Evolutionary conservation across 1,140 invertebrate genomes (phyloP), one percentile per base, ranked within the genome.

Genomic region (Bombus balteatus): DNA sequence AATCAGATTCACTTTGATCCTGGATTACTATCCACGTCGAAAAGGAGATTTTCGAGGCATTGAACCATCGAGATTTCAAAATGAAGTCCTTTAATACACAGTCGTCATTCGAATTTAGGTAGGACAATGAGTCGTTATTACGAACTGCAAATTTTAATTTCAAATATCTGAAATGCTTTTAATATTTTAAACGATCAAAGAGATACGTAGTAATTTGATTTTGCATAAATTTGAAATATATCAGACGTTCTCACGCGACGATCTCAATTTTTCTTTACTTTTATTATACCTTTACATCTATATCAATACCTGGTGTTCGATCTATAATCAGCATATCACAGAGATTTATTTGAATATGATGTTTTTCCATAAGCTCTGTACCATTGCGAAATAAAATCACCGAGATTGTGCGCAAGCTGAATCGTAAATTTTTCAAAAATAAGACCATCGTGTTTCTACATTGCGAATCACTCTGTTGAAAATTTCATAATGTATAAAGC

Each of bases 1-100:
- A 80, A 80, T 70, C 78, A 80, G 65, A 80, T 80, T 70, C 78
- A 53, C 25, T 70, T 80, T 70, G 22, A 70, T 70, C 41, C 32
- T 53, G 41, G 65, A 70, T 80, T 80, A 80, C 65, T 70, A 66
- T 41, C 65, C n/a, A 18, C 37, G 25, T 28, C 22, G 43, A 70
- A 70, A 80, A 68, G 25, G 0, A 53, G 65, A 39, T 70, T 70
- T 3, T 47, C 37, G 10, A 28, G 25, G 28, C 12, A n/a, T 10
- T 47, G 41, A 37, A n/a, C 8, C 18, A 39, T 53, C 65, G 37
- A 8, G 62, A 65, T 65, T 43, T 41, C 59, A 18, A 37, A 53
- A 37, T 47, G 2, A 53, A 43, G 28, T 5, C 8, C 18, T 70
- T 32, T 43, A 43, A 32, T 13, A n/a, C 28, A n/a, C 28, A n/a